Evolutionary conservation across 2,888 invertebrate species (phyloP).

Genomic region (Lordiphosa fenestrarum): DNA sequence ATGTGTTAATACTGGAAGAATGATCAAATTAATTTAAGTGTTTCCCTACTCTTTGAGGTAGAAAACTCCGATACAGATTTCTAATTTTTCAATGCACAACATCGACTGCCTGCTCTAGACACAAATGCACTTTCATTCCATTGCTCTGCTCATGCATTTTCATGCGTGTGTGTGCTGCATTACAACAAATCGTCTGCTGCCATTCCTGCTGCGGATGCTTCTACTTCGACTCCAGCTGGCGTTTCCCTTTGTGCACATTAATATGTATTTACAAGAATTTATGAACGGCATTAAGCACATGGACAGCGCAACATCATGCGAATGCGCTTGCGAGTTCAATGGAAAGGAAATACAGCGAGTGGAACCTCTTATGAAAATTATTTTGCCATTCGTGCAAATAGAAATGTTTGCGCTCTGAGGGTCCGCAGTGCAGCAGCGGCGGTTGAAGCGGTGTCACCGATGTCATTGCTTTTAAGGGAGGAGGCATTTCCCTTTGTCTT

Average conservation of each 20-base stretch:
- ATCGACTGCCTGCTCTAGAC: conserved; percentile 20
- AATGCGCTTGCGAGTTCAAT: conserved; percentile 52
- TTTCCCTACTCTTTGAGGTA: no score
- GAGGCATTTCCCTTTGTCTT: conserved; percentile 26
- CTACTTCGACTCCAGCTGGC: conserved; percentile 8
- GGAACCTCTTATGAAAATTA: conserved; percentile 21
- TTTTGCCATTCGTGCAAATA: conserved; percentile 20
- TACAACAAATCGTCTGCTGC: conserved; percentile 60
- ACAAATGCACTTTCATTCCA: conserved; percentile 55
- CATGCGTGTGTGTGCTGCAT: conserved; percentile 17
- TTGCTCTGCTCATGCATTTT: conserved; percentile 41
- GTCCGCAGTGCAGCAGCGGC: not conserved
- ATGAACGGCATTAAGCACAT: conserved; percentile 38
- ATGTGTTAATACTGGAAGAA: no score
- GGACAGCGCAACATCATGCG: conserved; percentile 21
- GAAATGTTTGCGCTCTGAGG: conserved; percentile 9
- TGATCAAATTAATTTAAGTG: no score
- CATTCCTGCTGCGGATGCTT: not conserved
- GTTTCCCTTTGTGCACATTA: conserved; percentile 21
- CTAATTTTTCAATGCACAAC: no score
- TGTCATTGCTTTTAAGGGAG: not conserved
- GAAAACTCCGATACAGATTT: no score
- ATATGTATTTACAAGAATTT: conserved; percentile 31
- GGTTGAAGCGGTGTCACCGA: not conserved
- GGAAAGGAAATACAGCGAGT: conserved; percentile 48